These are phyloP conservation scores for Motacilla alba DNA, from an alignment of 2,113 vertebrate species.

Conservation along the genomic window DNA sequence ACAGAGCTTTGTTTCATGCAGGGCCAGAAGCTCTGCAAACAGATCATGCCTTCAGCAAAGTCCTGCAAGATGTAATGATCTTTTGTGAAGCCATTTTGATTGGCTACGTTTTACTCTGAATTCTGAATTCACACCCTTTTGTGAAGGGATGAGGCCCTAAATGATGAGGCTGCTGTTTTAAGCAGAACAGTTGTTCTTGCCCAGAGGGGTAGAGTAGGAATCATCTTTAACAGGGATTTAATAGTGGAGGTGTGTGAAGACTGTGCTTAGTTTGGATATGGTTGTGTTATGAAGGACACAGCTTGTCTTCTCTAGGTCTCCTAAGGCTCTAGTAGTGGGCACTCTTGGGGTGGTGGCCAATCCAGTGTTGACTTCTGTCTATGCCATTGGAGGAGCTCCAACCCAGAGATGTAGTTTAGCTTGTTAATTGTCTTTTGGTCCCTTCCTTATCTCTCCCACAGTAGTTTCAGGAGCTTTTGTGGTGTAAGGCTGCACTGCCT, in stretches of 20 bases:
- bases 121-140: not conserved
- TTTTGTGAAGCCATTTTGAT: not conserved
- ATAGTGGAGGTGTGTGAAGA: not conserved
- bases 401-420: not conserved
- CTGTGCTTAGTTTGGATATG: not conserved
- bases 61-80: not conserved
- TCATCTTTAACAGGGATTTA: not conserved
- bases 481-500: not conserved
- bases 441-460: not conserved
- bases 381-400: not conserved
- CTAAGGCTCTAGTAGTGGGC: not conserved
- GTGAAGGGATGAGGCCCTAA: not conserved
- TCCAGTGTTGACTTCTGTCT: not conserved
- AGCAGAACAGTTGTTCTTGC: not conserved
- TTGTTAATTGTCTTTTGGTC: not conserved
- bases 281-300: not conserved
- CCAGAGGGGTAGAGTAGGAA: not conserved
- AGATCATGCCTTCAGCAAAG: not conserved
- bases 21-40: conserved; percentile 15
- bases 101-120: not conserved
- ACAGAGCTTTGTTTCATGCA: not conserved
- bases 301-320: not conserved
- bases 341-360: not conserved
- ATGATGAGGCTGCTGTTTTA: not conserved
- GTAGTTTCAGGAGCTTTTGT: not conserved